A percentile compares a stretch with the other conserved stretches of the same genome.
These are phyloP conservation scores for Tylochromis polylepis DNA, from an alignment of 2,113 vertebrate species.

Conservation along the genomic window DNA sequence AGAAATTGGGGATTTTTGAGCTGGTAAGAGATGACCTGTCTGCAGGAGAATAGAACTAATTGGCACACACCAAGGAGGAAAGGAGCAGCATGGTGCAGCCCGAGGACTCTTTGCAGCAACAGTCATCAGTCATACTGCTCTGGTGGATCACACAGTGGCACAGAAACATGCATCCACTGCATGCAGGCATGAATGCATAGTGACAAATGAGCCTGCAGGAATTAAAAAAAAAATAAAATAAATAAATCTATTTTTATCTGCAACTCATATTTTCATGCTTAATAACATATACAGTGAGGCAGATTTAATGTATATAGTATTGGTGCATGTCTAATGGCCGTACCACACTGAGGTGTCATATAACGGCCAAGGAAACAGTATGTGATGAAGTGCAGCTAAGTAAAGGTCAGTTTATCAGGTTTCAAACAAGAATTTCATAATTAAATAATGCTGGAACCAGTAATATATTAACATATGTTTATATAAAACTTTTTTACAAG, in stretches of 20 bases:
- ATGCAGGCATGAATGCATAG: slow-evolving; percentile 2
- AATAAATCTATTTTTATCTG: slow-evolving; percentile 43
- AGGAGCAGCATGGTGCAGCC: slow-evolving; percentile 27
- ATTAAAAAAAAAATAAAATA: background rate
- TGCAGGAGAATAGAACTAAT: slow-evolving; percentile 59
- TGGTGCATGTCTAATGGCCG: background rate
- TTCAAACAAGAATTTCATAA: background rate
- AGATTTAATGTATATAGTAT: background rate
- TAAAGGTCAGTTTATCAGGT: background rate
- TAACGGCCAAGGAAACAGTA: background rate
- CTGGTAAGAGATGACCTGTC: slow-evolving; percentile 32
- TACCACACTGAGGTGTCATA: background rate
- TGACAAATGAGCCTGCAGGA: slow-evolving; percentile 21
- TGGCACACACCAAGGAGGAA: slow-evolving; percentile 47
- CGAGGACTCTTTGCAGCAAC: slow-evolving; percentile 44
- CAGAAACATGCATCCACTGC: slow-evolving; percentile 18
- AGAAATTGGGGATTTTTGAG: slow-evolving; percentile 25
- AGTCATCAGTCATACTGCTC: slow-evolving; percentile 56
- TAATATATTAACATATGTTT: background rate
- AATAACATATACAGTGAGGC: background rate
- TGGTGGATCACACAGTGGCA: slow-evolving; percentile 1
- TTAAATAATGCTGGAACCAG: background rate
- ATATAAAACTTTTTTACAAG: background rate
- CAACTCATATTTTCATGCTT: background rate
- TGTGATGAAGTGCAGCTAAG: background rate